Conservation (phyloP, 2,888 invertebrate genomes). For the Drosophila helvetica region DNA sequence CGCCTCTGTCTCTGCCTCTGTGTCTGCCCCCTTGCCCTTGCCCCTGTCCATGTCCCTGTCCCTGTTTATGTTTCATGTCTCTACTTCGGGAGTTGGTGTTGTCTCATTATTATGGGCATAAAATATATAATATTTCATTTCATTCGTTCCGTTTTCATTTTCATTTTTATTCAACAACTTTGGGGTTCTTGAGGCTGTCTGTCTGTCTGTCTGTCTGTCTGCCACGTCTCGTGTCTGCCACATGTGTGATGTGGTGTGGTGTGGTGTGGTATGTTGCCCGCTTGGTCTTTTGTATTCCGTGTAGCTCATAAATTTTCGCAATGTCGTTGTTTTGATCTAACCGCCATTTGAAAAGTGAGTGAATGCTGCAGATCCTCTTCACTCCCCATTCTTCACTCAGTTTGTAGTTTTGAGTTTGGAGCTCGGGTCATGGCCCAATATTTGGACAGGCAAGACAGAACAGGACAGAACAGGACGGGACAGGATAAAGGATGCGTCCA, state of each 20-base stretch:
- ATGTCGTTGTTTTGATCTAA: constrained; percentile 47
- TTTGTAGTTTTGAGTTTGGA: no score
- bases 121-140: constrained; percentile 72
- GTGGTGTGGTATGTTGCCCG: not conserved
- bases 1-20: constrained; percentile 17
- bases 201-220: constrained; percentile 1
- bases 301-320: constrained; percentile 51
- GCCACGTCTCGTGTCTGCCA: constrained; percentile 44
- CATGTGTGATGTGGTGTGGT: constrained; percentile 27
- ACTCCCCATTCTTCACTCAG: no score
- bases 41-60: constrained; percentile 24
- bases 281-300: constrained; percentile 34
- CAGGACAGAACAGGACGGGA: constrained; percentile 9
- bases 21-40: not conserved
- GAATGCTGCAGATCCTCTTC: not conserved
- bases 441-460: constrained; percentile 26
- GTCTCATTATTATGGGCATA: constrained; percentile 80
- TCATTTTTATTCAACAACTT: constrained; percentile 57
- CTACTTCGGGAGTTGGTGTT: constrained; percentile 60
- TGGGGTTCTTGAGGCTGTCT: constrained; percentile 10
- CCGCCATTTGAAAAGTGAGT: constrained; percentile 38
- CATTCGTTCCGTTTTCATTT: constrained; percentile 47
- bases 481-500: constrained; percentile 22
- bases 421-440: constrained; percentile 1
- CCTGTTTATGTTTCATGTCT: constrained; percentile 6